Evolutionary conservation across 2,888 invertebrate species (phyloP), one percentile per base, ranked within the genome.

Genomic region (Crematogaster levior): DNA sequence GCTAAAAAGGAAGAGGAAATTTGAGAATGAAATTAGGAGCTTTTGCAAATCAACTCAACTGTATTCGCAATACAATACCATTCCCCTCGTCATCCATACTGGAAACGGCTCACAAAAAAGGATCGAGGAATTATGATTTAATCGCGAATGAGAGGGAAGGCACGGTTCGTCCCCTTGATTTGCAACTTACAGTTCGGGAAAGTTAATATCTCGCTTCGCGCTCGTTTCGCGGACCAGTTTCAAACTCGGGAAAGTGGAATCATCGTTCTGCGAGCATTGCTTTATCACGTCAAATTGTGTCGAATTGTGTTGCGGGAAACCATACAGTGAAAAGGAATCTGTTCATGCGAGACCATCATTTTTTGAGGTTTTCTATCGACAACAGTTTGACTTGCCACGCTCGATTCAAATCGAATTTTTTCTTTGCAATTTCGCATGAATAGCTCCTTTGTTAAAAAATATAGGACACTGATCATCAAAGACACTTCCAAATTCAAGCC

Each of bases 41-140:
- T 12, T 83, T 82, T 68, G 61, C 6, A 63, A 46, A 21, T 51
- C 34, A 61, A 60, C 60, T 83, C 61, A 79, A 85, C 27, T 77
- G 80, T 81, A 84, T 83, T 80, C 82, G 46, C 56, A 24, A 82
- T 51, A 81, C 68, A 72, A 84, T 84, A 60, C 51, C 15, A n/a
- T 63, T 37, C 34, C 58, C 43, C 51, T 48, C 43, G 56, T 43
- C 74, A n/a, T 58, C 34, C 56, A n/a, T 34, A 51, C 60, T 66
- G 61, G 56, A 82, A 88, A 66, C 70, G 51, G 61, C 48, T 30
- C 34, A 68, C 37, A 63, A 53, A 79, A 75, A 66, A 63, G 21
- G 43, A 60, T 81, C 34, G 27, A 30, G 68, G 74, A 43, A 74
- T 74, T 84, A 74, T 60, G 40, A 81, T 66, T 74, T 68, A 56